Evolutionary conservation across 92 coral and sea anemone genomes (phyloP).

Genomic region (Palythoa grandis): DNA sequence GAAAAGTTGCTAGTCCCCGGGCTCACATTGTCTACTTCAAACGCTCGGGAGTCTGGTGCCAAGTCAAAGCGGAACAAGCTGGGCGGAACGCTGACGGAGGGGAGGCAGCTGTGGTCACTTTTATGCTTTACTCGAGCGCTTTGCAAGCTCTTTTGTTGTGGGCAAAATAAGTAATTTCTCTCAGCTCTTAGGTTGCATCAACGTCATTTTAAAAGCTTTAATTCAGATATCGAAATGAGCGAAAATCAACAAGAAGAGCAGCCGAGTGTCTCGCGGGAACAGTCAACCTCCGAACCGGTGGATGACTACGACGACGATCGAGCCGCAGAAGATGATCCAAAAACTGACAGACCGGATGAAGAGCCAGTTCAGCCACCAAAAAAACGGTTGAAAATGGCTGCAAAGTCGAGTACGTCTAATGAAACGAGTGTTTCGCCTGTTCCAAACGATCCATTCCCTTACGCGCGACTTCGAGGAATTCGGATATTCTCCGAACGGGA

Average conservation of each 20-base stretch:
- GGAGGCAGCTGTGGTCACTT: conserved; percentile 39
- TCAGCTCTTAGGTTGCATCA: not conserved
- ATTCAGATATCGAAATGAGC: conserved; percentile 21
- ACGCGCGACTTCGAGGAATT: conserved; percentile 89
- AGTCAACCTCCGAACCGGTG: conserved; percentile 13
- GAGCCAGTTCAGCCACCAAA: conserved; percentile 46
- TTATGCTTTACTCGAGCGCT: not conserved
- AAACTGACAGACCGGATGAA: conserved; percentile 14
- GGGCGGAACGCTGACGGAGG: conserved; percentile 49
- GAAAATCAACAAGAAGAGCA: conserved; percentile 29
- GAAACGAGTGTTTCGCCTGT: conserved; percentile 35
- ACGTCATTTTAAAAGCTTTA: not conserved
- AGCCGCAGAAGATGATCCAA: conserved; percentile 36
- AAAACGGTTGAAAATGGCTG: conserved; percentile 39
- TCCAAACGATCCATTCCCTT: conserved; percentile 82
- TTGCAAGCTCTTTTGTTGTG: conserved; percentile 24
- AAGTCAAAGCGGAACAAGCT: conserved; percentile 6
- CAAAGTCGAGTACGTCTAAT: conserved; percentile 36
- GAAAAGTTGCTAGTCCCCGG: not conserved
- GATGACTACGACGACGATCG: conserved; percentile 14
- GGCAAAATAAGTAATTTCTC: not conserved
- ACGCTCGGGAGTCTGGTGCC: conserved; percentile 14
- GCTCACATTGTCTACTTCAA: not conserved
- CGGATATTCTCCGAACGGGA: conserved; percentile 96
- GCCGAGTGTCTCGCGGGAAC: not conserved